Conservation (phyloP, 2,797 vertebrate species). For the Lerista edwardsae region DNA sequence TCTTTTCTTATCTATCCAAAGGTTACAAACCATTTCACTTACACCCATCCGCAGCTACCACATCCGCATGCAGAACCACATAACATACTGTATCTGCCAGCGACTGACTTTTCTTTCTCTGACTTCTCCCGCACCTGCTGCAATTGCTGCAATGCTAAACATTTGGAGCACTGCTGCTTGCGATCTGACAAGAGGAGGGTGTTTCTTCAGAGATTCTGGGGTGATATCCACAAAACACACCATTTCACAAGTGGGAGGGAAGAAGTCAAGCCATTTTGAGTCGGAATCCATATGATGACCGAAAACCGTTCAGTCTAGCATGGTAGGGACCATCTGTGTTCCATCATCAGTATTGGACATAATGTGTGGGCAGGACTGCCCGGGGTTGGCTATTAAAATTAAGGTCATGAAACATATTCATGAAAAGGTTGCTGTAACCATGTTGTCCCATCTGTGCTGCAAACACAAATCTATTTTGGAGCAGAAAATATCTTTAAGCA, state of each 20-base stretch:
- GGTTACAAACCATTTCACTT: constrained; percentile 3
- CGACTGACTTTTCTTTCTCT: background rate
- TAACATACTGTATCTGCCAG: background rate
- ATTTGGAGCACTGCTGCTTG: background rate
- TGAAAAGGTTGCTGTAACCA: constrained; percentile 14
- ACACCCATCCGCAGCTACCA: background rate
- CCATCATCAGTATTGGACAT: background rate
- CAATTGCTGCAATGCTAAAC: background rate
- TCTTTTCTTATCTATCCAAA: background rate
- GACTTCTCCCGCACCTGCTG: background rate
- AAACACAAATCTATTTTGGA: constrained; percentile 32
- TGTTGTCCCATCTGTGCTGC: background rate
- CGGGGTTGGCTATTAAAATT: constrained; percentile 7
- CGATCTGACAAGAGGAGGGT: background rate
- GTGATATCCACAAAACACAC: constrained; percentile 16
- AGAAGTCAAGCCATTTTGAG: background rate
- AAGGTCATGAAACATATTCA: background rate
- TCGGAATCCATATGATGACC: background rate
- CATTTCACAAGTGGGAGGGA: background rate
- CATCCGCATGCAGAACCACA: background rate
- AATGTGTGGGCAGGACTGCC: background rate
- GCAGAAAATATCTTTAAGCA: background rate
- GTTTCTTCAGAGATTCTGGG: background rate
- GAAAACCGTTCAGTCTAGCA: background rate
- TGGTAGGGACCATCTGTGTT: constrained; percentile 5